Percentiles rank a stretch among this genome's conserved stretches.
Conservation (phyloP, 2,888 invertebrate genomes). For the Oscheius onirici region DNA sequence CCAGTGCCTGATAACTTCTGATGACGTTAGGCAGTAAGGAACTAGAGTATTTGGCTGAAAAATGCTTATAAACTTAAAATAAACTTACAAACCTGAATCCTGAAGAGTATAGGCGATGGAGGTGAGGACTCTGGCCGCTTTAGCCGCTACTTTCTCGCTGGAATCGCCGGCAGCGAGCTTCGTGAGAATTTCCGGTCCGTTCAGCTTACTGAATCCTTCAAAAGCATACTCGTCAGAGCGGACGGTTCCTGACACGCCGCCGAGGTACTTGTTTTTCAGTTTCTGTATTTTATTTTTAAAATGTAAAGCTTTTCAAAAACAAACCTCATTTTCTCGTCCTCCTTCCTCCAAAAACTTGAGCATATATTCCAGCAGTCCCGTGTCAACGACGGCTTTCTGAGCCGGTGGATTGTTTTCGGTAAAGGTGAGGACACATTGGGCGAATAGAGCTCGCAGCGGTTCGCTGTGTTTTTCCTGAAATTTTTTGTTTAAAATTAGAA, state of each 20-base stretch:
- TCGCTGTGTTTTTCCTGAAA: background rate
- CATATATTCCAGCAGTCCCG: slow-evolving; percentile 8
- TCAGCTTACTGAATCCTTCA: background rate
- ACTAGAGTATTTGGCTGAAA: background rate
- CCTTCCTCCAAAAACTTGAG: background rate
- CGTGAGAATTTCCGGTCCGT: background rate
- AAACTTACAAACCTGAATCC: slow-evolving; percentile 16
- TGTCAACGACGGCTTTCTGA: slow-evolving; percentile 10
- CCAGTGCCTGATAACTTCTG: background rate
- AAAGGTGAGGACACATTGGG: slow-evolving; percentile 14
- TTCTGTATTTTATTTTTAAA: slow-evolving; percentile 2
- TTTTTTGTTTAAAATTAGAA: too few species aligned
- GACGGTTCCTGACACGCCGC: slow-evolving; percentile 25
- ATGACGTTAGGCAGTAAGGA: background rate
- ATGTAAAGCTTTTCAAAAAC: background rate
- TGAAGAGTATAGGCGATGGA: slow-evolving; percentile 27
- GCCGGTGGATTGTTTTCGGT: slow-evolving; percentile 33
- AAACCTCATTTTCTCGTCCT: background rate
- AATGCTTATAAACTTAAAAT: background rate
- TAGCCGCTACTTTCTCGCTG: background rate
- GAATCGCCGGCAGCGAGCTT: background rate
- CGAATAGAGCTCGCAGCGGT: slow-evolving; percentile 6
- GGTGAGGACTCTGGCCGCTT: slow-evolving; percentile 19
- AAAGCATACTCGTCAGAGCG: slow-evolving; percentile 22
- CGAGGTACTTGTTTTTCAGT: slow-evolving; percentile 23